Evolutionary conservation across 2,113 vertebrate species (phyloP), one percentile per base, ranked within the genome.

Genomic region (Lucifuga dentata): DNA sequence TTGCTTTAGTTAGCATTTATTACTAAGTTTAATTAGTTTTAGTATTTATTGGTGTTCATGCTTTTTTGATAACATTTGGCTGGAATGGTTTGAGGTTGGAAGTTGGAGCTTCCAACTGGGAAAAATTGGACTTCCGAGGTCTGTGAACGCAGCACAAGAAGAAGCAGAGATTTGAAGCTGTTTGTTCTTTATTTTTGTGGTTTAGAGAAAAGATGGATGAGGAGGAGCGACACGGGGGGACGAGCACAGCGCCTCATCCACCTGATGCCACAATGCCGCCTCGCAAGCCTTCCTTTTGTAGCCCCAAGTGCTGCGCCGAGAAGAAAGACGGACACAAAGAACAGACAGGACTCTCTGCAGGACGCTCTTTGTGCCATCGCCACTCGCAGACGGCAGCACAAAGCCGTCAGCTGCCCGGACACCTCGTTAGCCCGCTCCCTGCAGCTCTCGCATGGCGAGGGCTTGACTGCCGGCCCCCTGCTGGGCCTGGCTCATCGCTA

Each of bases 351-450:
- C 81, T 83, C 89, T 78, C 87, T 21, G 84, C 89, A 85, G 89
- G 91, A 87, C 60, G 38, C 71, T 68, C 77, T 84, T 85, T 87
- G 86, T 87, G 87, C 78, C 81, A 67, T 77, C 56, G 23, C 64
- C 64, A 11, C 81, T 85, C 77, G 44, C 64, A 64, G 69, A 73
- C 68, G 24, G 75, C 72, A 32, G 82, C 75, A 90, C 88, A 91
- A 91, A 89, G 85, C 90, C 78, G 43, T 90, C 91, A 90, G 86
- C 90, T 90, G 91, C 81, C 74, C 19, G 74, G 84, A 88, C 84
- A 85, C 88, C 89, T 91, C 89, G 88, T 92, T 92, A 92, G 85
- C 52, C 78, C 19, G 13, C 85, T 86, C 86, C 89, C 88, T 26
- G 79, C 84, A 70, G 86, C 58, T 86, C 77, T 78, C 83, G 55